These are phyloP conservation scores for Lepidothrix coronata DNA, from an alignment of 2,113 vertebrate species.

Conservation along the genomic window DNA sequence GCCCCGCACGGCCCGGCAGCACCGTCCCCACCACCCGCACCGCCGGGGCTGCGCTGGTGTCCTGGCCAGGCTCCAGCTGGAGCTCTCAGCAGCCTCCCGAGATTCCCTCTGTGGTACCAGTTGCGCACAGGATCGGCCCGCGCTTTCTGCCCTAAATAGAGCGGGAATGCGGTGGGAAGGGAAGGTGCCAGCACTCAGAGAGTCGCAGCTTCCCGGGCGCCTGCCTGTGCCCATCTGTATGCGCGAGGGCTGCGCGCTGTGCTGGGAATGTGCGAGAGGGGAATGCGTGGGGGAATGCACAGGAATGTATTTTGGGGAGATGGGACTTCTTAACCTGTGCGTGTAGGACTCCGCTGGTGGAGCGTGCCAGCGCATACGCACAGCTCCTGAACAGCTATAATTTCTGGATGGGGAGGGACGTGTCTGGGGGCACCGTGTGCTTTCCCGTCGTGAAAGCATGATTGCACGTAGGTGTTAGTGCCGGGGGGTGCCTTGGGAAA, in stretches of 20 bases:
- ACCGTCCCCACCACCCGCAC: not conserved
- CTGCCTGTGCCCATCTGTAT: conserved; percentile 1
- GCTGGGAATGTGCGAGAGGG: not conserved
- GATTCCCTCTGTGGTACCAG: not conserved
- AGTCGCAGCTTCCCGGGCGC: not conserved
- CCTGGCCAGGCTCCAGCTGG: conserved; percentile 28
- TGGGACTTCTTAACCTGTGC: not conserved
- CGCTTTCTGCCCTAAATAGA: conserved; percentile 24
- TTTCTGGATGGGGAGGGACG: not conserved
- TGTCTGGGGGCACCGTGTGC: not conserved
- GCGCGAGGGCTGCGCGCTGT: not conserved
- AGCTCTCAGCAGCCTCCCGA: conserved; percentile 24
- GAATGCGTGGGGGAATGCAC: not conserved
- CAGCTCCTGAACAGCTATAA: not conserved
- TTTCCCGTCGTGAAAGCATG: not conserved
- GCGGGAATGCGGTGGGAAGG: not conserved
- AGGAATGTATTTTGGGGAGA: not conserved
- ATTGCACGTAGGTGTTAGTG: not conserved
- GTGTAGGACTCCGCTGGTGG: not conserved
- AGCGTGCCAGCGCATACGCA: not conserved
- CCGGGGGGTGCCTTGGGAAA: not conserved
- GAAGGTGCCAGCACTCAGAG: conserved; percentile 5
- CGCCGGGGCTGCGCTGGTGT: not conserved
- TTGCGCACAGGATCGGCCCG: not conserved
- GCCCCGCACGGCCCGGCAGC: fast-evolving